Base-by-base conservation (phyloP, 2,888 invertebrate genomes). In the Acleris holmiana region DNA sequence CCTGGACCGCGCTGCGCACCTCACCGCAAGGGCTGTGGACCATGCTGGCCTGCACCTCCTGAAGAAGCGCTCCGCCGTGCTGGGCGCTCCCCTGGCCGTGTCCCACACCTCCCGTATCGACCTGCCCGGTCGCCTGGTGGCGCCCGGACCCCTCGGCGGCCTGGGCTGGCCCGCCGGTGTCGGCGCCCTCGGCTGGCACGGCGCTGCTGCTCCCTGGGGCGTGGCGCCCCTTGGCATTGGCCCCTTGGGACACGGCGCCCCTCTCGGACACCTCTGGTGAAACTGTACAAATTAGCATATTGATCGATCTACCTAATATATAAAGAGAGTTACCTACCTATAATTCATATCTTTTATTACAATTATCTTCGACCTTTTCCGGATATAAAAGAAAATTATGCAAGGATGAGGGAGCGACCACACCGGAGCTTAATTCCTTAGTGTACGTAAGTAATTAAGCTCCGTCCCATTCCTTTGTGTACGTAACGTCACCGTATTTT, bases 261-360 rank as follows among this genome's bases (percentile, higher is more conserved):
- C 56, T 21, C 70, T 78, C 67, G 80, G 78, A 47, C 79, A 55
- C 68, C 76, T 73, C 70, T 86, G 88, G 86, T 88, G 76, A 88
- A 75, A 71, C 66, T 70, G 59, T 64, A 70, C 63, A 64, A 68
- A 67, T 70, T 72, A 78, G 73, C 72, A 69, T 71, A 73, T 75
- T 73, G 69, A 71, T 73, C 72, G 74, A 76, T 66, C 74, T 76
- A 79, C 77, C 67, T 76, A 65, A 78, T 76, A 81, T 84, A 88
- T 87, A 87, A 88, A 90, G 89, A 89, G 90, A 91, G 90, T 89
- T 91, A 88, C 88, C 74, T 74, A 67, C 66, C 69, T 44, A 60
- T 46, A 51, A 46, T 23, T 51, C 29, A 66, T 71, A 47, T 65
- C 57, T 70, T 71, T 66, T 53, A 51, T 51, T 67, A 1, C 5